Conservation (phyloP, 1,140 invertebrate genomes). For the Hylyphantes graminicola region DNA sequence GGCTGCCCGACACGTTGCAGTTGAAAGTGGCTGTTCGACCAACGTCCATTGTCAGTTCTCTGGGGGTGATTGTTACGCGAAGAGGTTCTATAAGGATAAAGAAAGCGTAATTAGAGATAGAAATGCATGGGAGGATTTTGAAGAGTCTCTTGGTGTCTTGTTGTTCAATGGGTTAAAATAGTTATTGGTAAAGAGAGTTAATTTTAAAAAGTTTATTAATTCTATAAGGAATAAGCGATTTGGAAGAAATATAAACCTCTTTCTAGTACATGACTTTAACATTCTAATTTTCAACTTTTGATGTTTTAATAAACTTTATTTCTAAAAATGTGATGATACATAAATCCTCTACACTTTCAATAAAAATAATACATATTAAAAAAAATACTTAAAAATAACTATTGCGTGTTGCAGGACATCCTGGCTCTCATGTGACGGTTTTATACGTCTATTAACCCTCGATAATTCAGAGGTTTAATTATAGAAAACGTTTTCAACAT, state of each 20-base stretch:
- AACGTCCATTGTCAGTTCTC: slow-evolving; percentile 93
- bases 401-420: too few relatives aligned
- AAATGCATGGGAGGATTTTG: neutral
- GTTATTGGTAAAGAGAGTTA: neutral
- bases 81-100: slow-evolving; percentile 50
- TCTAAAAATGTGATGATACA: too few relatives aligned
- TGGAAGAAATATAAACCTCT: neutral
- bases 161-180: neutral
- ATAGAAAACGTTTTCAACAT: too few relatives aligned
- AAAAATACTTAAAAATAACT: too few relatives aligned
- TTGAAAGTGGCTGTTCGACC: slow-evolving; percentile 95
- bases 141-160: neutral
- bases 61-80: slow-evolving; percentile 68
- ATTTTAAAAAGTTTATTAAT: neutral
- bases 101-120: neutral
- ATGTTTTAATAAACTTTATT: too few relatives aligned
- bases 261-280: too few relatives aligned
- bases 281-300: too few relatives aligned
- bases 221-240: neutral
- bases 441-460: too few relatives aligned
- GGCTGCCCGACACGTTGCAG: slow-evolving; percentile 87
- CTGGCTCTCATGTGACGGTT: too few relatives aligned
- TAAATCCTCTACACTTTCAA: too few relatives aligned
- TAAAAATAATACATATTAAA: too few relatives aligned
- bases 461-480: too few relatives aligned